phyloP scores from a whole-genome alignment of 2,888 invertebrate genomes.

The Sympetrum striolatum region DNA sequence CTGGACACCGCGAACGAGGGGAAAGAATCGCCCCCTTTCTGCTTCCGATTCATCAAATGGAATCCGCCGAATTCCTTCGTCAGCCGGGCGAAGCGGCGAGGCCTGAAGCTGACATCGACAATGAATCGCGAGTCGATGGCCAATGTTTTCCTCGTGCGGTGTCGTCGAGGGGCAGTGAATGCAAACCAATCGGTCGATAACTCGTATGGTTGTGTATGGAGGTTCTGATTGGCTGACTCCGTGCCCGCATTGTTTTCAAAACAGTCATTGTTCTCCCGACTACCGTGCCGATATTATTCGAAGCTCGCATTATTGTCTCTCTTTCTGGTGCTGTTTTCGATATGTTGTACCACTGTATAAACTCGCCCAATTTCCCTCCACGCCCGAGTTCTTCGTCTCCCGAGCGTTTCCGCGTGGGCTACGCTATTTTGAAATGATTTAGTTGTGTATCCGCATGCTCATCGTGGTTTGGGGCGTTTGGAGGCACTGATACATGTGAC shows the following conservation, averaged over 20 bases:
- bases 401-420: background rate
- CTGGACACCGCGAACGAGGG: background rate
- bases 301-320: background rate
- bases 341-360: background rate
- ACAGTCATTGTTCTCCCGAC: constrained; percentile 9
- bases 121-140: constrained; percentile 14
- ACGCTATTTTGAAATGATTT: background rate
- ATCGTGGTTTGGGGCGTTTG: background rate
- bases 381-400: background rate
- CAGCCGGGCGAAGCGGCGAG: background rate
- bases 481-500: too few species aligned
- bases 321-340: background rate
- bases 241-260: constrained; percentile 25
- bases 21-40: background rate
- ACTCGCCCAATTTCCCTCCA: background rate
- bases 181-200: background rate
- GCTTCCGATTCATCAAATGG: background rate
- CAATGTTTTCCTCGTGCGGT: background rate
- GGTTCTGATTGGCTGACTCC: constrained; percentile 23
- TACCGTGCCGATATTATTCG: background rate
- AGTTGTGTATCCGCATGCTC: background rate
- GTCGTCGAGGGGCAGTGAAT: background rate
- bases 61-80: background rate
- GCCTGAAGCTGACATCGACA: constrained; percentile 23
- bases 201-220: background rate